phyloP scores from a whole-genome alignment of 2,888 invertebrate genomes.

The Tachina fera region DNA sequence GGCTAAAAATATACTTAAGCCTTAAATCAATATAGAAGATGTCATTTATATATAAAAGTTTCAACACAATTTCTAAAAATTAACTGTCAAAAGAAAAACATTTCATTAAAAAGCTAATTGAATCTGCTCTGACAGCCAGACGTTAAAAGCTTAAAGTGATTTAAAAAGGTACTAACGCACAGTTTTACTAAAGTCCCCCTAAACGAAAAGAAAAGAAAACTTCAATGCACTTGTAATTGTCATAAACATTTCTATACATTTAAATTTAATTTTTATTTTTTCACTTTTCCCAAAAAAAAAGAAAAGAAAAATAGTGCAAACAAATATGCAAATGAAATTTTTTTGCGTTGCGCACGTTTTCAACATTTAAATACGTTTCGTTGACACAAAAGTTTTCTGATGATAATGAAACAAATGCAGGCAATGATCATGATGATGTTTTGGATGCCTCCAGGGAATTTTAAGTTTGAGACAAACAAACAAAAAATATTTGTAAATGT shows the following conservation, averaged over 20 bases:
- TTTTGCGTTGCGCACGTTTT: conserved; percentile 53
- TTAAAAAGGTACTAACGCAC: conserved; percentile 59
- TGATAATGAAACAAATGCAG: conserved; percentile 14
- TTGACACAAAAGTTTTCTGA: background rate
- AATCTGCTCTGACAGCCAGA: conserved; percentile 32
- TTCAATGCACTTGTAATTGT: conserved; percentile 71
- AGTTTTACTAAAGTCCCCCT: conserved; percentile 30
- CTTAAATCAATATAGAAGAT: too few relatives aligned
- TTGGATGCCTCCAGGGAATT: conserved; percentile 62
- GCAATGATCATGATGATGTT: conserved; percentile 24
- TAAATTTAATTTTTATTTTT: conserved; percentile 13
- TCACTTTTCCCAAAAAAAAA: background rate
- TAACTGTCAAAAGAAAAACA: conserved; percentile 5
- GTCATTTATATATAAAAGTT: too few relatives aligned
- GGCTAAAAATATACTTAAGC: too few relatives aligned
- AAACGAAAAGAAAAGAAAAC: conserved; percentile 38
- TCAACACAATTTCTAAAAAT: too few relatives aligned
- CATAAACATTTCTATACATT: conserved; percentile 63
- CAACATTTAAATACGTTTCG: conserved; percentile 13
- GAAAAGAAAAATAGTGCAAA: conserved; percentile 18
- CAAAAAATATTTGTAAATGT: background rate
- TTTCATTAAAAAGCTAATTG: conserved; percentile 36
- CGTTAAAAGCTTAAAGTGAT: conserved; percentile 54
- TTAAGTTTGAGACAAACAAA: conserved; percentile 19
- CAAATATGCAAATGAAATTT: conserved; percentile 50